Conservation (phyloP, 2,797 vertebrate genomes). For the Cheirogaleus major region DNA sequence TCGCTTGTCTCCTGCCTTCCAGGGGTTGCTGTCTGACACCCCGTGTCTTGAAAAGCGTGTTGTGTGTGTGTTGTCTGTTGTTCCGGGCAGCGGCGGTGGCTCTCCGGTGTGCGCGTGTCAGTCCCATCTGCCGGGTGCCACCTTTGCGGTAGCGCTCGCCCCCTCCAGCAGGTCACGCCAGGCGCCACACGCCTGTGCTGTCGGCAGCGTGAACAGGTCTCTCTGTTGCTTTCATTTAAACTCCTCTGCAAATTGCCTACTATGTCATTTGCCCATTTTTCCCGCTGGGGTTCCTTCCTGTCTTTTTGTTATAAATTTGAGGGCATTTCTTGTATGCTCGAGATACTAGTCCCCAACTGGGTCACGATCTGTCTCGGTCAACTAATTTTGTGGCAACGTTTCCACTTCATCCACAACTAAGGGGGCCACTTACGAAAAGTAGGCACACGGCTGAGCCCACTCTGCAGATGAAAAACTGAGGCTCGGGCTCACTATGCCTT, state of each 20-base stretch:
- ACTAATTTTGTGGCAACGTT: neutral
- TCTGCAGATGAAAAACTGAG: neutral
- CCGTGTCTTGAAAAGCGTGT: neutral
- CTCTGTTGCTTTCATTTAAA: neutral
- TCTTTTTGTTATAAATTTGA: neutral
- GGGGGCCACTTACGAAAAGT: too few species aligned
- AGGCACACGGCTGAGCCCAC: accelerated
- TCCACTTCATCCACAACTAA: neutral
- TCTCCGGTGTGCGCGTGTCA: neutral
- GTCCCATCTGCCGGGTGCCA: neutral
- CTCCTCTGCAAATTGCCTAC: neutral
- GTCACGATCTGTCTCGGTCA: neutral
- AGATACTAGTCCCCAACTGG: neutral
- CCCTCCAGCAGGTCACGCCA: neutral
- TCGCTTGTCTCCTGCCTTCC: too few species aligned
- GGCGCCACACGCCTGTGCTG: neutral
- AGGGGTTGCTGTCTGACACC: neutral
- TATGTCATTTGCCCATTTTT: neutral
- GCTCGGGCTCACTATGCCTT: too few species aligned
- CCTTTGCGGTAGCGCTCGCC: neutral
- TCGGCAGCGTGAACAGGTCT: neutral
- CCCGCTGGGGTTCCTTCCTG: neutral
- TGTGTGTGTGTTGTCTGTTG: neutral
- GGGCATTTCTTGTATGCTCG: neutral
- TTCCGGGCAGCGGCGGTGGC: neutral